Conservation (phyloP, 2,888 invertebrate species). For the Lithophane ornitopus region DNA sequence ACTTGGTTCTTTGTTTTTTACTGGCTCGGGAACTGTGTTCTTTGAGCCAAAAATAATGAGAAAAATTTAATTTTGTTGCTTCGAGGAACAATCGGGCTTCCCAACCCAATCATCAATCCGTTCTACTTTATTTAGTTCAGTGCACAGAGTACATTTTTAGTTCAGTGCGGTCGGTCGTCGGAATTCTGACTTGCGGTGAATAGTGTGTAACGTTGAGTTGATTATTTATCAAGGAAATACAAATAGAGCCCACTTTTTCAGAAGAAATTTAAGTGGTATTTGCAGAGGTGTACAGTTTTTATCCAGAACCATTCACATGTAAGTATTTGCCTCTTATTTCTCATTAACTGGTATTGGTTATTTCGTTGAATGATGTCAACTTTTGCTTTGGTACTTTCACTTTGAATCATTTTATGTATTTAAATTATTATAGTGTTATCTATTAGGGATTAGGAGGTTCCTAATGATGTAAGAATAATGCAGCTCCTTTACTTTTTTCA, state of each 20-base stretch:
- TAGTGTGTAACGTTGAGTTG: conserved; percentile 45
- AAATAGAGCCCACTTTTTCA: conserved; percentile 30
- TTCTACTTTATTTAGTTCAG: conserved; percentile 53
- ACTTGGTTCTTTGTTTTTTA: conserved; percentile 23
- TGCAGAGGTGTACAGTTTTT: conserved; percentile 46
- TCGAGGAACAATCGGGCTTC: conserved; percentile 13
- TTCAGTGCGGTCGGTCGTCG: conserved; percentile 60
- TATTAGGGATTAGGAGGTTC: conserved; percentile 7
- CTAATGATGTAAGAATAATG: conserved; percentile 31
- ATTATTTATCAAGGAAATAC: conserved; percentile 39
- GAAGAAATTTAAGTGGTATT: conserved; percentile 57
- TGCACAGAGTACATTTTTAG: too few relatives aligned
- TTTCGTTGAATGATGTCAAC: conserved; percentile 79
- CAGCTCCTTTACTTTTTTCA: not conserved
- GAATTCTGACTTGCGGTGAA: conserved; percentile 59
- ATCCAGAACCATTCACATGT: conserved; percentile 60
- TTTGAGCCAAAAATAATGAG: conserved; percentile 41
- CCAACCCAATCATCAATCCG: conserved; percentile 38
- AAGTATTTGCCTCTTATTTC: conserved; percentile 64
- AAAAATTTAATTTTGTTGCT: conserved; percentile 34
- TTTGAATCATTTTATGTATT: conserved; percentile 65
- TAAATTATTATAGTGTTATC: conserved; percentile 31
- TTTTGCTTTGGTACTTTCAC: conserved; percentile 78
- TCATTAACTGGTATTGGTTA: conserved; percentile 62
- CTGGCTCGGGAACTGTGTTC: conserved; percentile 22